Evolutionary conservation across 2,113 vertebrate genomes (phyloP), one percentile per base, ranked within the genome.

Genomic region (Enhydra lutris): DNA sequence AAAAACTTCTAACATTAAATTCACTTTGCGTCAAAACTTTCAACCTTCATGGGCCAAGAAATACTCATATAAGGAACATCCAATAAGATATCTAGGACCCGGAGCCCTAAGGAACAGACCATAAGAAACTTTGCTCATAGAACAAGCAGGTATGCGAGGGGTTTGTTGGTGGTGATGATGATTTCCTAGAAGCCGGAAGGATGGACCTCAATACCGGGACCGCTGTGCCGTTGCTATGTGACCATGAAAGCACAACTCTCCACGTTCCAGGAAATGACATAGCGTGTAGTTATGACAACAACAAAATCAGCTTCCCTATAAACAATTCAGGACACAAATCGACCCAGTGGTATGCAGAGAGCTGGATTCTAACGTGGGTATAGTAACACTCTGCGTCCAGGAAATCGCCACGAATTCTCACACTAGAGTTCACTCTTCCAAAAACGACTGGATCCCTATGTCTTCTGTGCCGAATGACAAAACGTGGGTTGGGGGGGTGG

Each of bases 171-270:
- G 6, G 18, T n/a, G 21, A 2, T 20, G 1, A 20, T 20, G 11
- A 17, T 34, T 34, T 94, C 23, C 73, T 67, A 39, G 78, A 95
- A 69, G 29, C 29, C 34, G 39, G 63, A 59, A 15, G 52, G 20
- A 87, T 0, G 9, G 13, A 5, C 36, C 20, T 91, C 50, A 1
- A 18, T 8, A 8, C 0, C 3, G 39, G 31, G 13, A 81, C 42
- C 18, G 1, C 14, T 0, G 34, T 2, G 0, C 0, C 0, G 2
- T 47, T 73, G 55, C 81, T 42, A 1, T 5, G 39, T 1, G 36
- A 67, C 47, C 15, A 15, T 2, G n/a, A 2, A 84, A 90, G 23
- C 42, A 17, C 17, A 26, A 83, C 21, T 2, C 1, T 6, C 7
- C 18, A 59, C 52, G 21, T 67, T 57, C n/a, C 50, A 45, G 42